Evolutionary conservation across 2,888 invertebrate species (phyloP), one percentile per base, ranked within the genome.

Genomic region (Nezara viridula): DNA sequence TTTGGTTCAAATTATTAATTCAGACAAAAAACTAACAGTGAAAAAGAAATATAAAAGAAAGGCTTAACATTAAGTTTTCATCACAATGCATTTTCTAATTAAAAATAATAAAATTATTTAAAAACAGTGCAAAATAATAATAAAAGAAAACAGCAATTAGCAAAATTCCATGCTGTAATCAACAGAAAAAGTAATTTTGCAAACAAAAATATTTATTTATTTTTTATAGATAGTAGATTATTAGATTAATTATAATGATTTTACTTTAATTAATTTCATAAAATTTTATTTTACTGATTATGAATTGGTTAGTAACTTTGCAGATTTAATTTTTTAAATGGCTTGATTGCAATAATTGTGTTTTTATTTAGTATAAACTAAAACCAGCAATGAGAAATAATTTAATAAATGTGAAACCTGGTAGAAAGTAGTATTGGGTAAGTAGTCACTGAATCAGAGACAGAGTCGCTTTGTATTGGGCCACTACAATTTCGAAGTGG

Each of bases 51-150:
- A 73, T 7, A n/a, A 27, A 27, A 60, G 27, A 60, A 60, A 27
- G n/a, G 1, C 14, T 55, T 66, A 21, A 73, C 66, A 73, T 37
- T 88, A 88, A 87, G 19, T 89, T 89, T 73, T 73, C 6, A 85
- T 60, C 77, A 66, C 73, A 52, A 86, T 47, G 52, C 55, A 89
- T 60, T 47, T 86, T 77, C 73, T 50, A 50, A 27, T 32, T n/a
- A 27, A 60, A 89, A 49, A 50, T 24, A 40, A 89, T 50, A 86
- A 50, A 86, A 86, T 85, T 86, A 50, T 60, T n/a, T 37, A 77
- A 47, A 88, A 60, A 44, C 47, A 89, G 89, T 89, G 89, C 85
- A 89, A 89, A 52, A 73, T 37, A 37, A 73, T 19, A 37, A 73
- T 19, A 37, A 73, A 86, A 81, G n/a, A 44, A 81, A 44, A 81